These are phyloP conservation scores for Callyntrura guangdongensis DNA, from an alignment of 2,888 invertebrate genomes.

Conservation along the genomic window DNA sequence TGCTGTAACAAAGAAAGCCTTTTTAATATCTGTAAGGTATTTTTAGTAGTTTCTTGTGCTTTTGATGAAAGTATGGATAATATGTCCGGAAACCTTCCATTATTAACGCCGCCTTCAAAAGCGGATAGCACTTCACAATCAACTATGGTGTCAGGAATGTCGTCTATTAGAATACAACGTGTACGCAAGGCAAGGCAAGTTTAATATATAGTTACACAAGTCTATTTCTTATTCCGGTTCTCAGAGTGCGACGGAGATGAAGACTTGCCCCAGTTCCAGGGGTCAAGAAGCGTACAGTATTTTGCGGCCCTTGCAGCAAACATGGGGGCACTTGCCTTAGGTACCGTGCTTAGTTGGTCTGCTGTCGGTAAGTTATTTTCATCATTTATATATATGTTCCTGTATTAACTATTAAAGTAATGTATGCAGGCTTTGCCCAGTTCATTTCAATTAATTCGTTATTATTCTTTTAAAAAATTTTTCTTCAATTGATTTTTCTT, in stretches of 20 bases:
- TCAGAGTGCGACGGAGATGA: conserved; percentile 79
- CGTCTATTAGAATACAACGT: conserved; percentile 58
- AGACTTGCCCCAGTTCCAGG: conserved; percentile 78
- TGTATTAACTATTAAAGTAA: background rate
- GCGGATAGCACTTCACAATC: too few relatives aligned
- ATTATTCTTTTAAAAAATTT: too few relatives aligned
- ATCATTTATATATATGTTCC: background rate
- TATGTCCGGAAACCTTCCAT: too few relatives aligned
- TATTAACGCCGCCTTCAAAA: too few relatives aligned
- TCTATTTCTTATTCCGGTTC: too few relatives aligned
- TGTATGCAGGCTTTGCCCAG: background rate
- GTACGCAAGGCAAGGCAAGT: conserved; percentile 59
- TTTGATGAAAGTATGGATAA: too few relatives aligned
- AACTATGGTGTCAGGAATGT: too few relatives aligned
- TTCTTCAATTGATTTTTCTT: background rate
- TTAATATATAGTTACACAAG: too few relatives aligned
- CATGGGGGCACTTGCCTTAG: conserved; percentile 82
- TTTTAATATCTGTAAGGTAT: too few relatives aligned
- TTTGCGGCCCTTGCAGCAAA: conserved; percentile 82
- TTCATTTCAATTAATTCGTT: too few relatives aligned
- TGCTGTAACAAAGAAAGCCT: too few relatives aligned
- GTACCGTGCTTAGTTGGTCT: conserved; percentile 81
- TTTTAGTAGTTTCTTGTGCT: too few relatives aligned
- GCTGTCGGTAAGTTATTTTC: conserved; percentile 76
- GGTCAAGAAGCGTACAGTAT: conserved; percentile 76